phyloP scores from a whole-genome alignment of 2,113 vertebrate genomes.

The Lophura nycthemera region DNA sequence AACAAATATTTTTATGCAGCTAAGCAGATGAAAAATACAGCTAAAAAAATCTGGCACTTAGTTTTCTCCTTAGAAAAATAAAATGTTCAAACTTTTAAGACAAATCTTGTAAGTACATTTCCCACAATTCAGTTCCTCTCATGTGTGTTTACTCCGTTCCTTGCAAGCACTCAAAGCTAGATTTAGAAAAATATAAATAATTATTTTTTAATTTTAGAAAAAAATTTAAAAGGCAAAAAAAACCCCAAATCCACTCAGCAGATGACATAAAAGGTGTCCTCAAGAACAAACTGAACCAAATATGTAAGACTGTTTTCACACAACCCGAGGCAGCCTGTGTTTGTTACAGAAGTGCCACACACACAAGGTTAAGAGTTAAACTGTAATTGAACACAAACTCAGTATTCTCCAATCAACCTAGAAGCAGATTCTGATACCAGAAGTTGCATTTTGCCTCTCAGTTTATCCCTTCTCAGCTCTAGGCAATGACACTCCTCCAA shows the following conservation, averaged over 20 bases:
- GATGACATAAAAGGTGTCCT: constrained; percentile 15
- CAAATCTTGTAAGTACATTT: neutral
- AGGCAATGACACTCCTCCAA: neutral
- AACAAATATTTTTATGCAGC: neutral
- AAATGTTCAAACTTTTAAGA: neutral
- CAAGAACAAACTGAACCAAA: neutral
- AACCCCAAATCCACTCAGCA: constrained; percentile 41
- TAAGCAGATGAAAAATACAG: neutral
- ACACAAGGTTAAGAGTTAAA: neutral
- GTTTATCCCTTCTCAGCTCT: neutral
- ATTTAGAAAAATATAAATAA: neutral
- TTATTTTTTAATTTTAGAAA: too few relatives aligned
- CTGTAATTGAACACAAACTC: neutral
- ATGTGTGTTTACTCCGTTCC: neutral
- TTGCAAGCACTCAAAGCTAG: neutral
- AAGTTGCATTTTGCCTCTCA: neutral
- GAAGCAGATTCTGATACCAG: neutral
- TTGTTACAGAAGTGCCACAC: neutral
- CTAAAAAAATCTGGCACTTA: neutral
- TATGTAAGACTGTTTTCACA: neutral
- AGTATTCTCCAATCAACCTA: neutral
- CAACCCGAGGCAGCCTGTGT: neutral
- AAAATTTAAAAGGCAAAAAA: neutral
- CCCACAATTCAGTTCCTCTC: neutral
- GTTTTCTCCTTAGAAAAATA: neutral